Evolutionary conservation across 2,888 invertebrate species (phyloP).

Genomic region (Peribatodes rhomboidaria): DNA sequence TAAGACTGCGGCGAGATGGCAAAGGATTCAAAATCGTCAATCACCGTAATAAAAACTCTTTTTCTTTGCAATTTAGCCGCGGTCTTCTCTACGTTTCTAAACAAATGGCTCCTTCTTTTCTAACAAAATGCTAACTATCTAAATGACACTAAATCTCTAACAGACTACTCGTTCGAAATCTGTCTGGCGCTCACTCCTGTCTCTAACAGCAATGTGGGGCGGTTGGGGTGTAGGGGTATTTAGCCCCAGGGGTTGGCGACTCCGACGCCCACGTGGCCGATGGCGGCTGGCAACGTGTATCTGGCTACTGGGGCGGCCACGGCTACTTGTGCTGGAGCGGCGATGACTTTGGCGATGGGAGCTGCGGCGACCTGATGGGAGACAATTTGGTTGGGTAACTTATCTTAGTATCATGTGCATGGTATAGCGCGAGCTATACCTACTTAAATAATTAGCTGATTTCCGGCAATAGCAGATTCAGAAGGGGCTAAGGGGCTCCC

Average conservation of each 20-base stretch:
- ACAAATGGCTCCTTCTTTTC: slow-evolving; percentile 26
- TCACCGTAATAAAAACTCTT: slow-evolving; percentile 33
- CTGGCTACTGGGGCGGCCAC: slow-evolving; percentile 72
- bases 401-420: too few relatives aligned
- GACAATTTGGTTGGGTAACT: not conserved
- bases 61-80: slow-evolving; percentile 57
- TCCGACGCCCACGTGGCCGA: slow-evolving; percentile 65
- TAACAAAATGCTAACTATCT: slow-evolving; percentile 22
- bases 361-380: slow-evolving; percentile 27
- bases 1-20: slow-evolving; percentile 54
- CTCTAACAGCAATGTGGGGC: slow-evolving; percentile 52
- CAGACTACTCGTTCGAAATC: slow-evolving; percentile 33
- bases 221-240: slow-evolving; percentile 45
- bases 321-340: slow-evolving; percentile 72
- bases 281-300: slow-evolving; percentile 53
- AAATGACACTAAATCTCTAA: slow-evolving; percentile 17
- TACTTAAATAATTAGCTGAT: too few relatives aligned
- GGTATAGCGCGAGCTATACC: too few relatives aligned
- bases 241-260: slow-evolving; percentile 80
- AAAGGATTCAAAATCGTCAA: slow-evolving; percentile 49
- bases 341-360: slow-evolving; percentile 52
- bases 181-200: slow-evolving; percentile 36
- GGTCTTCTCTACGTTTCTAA: slow-evolving; percentile 46
- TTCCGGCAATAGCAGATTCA: too few relatives aligned
- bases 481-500: too few relatives aligned